A percentile compares a stretch with the other conserved stretches of the same genome.
phyloP scores from a whole-genome alignment of 2,113 vertebrate species.

The Pelvicachromis taeniatus region DNA sequence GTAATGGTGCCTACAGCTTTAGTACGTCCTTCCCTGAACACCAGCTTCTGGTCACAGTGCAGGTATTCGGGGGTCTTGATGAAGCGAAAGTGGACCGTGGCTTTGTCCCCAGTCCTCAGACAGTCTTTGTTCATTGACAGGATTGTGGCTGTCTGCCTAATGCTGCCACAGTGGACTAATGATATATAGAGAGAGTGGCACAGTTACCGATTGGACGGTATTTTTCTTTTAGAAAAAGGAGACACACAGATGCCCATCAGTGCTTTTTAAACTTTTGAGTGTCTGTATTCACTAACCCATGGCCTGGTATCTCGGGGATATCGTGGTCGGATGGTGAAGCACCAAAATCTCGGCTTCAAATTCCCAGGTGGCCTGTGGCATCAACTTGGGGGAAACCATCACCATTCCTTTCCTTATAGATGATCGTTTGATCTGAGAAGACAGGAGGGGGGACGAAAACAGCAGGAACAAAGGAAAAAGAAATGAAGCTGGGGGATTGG shows the following conservation, averaged over 20 bases:
- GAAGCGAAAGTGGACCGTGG: slow-evolving; percentile 93
- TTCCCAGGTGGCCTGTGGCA: slow-evolving; percentile 93
- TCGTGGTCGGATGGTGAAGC: slow-evolving; percentile 93
- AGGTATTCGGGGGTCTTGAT: slow-evolving; percentile 96
- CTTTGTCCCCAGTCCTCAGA: slow-evolving; percentile 92
- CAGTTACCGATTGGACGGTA: background rate
- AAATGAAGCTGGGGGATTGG: background rate
- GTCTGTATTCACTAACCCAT: slow-evolving; percentile 78
- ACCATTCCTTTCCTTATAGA: slow-evolving; percentile 96
- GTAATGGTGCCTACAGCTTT: slow-evolving; percentile 96
- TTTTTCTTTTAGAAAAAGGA: fast-evolving
- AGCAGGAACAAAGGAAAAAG: background rate
- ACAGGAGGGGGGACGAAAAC: background rate
- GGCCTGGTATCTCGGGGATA: slow-evolving; percentile 92
- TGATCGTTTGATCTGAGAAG: slow-evolving; percentile 87
- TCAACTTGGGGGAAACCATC: slow-evolving; percentile 90
- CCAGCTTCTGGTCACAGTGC: slow-evolving; percentile 91
- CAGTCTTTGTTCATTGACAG: slow-evolving; percentile 95
- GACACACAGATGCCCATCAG: fast-evolving
- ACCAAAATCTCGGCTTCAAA: slow-evolving; percentile 95
- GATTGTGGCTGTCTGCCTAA: slow-evolving; percentile 93
- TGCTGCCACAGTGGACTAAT: slow-evolving; percentile 94
- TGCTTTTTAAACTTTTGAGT: background rate
- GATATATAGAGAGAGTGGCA: background rate
- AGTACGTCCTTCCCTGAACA: slow-evolving; percentile 94